Conservation (phyloP, 2,888 invertebrate genomes). For the Lithophane socia region DNA sequence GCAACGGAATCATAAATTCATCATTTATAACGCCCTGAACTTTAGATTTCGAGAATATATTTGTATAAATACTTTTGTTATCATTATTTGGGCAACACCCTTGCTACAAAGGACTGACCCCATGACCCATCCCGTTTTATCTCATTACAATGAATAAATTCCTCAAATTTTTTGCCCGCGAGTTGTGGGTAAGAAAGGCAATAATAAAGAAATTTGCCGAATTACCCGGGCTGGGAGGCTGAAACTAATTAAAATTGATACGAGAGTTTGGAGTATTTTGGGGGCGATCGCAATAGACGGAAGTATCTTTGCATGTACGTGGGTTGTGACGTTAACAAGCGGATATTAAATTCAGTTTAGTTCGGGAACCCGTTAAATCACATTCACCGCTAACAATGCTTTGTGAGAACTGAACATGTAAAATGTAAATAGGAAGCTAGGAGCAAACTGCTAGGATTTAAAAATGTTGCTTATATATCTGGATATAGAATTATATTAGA, state of each 20-base stretch:
- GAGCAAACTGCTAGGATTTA: conserved; percentile 6
- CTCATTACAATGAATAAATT: conserved; percentile 63
- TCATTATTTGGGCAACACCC: conserved; percentile 39
- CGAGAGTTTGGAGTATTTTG: conserved; percentile 52
- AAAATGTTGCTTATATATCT: conserved; percentile 4
- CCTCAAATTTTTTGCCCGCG: conserved; percentile 56
- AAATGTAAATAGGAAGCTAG: conserved; percentile 34
- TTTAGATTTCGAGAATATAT: conserved; percentile 23
- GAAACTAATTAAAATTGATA: conserved; percentile 59
- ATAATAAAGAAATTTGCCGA: conserved; percentile 57
- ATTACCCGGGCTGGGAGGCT: conserved; percentile 45
- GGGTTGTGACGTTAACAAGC: conserved; percentile 45
- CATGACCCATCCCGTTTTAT: conserved; percentile 51
- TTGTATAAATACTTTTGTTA: conserved; percentile 38
- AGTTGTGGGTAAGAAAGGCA: conserved; percentile 49
- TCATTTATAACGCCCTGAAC: conserved; percentile 33
- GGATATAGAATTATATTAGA: not conserved
- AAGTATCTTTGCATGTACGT: conserved; percentile 51
- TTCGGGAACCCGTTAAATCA: conserved; percentile 55
- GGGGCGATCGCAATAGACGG: conserved; percentile 44
- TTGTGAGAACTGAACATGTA: conserved; percentile 35
- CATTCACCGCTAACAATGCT: conserved; percentile 52
- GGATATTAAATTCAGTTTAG: conserved; percentile 60
- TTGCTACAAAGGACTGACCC: conserved; percentile 48
- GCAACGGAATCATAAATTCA: conserved; percentile 57